Conservation (phyloP, 2,797 vertebrate species). For the Natrix natrix region DNA sequence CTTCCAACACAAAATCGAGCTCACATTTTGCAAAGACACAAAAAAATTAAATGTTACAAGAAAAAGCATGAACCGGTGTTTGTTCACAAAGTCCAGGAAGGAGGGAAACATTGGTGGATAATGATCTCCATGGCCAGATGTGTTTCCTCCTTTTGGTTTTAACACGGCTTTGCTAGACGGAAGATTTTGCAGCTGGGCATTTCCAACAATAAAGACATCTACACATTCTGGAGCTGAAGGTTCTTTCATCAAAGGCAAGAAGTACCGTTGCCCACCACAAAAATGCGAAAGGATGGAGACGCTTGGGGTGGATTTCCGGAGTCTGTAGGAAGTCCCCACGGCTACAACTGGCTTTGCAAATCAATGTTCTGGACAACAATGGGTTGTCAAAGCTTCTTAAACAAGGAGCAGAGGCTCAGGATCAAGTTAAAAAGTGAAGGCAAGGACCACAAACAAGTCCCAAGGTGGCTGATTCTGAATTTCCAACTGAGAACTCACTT, state of each 20-base stretch:
- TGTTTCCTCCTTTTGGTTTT: slow-evolving; percentile 57
- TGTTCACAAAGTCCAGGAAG: slow-evolving; percentile 65
- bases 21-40: slow-evolving; percentile 63
- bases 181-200: slow-evolving; percentile 59
- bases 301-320: slow-evolving; percentile 54
- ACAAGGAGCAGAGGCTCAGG: slow-evolving; percentile 50
- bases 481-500: slow-evolving; percentile 62
- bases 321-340: slow-evolving; percentile 69
- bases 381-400: slow-evolving; percentile 36
- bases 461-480: slow-evolving; percentile 48
- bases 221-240: slow-evolving; percentile 41
- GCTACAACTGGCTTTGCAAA: slow-evolving; percentile 59
- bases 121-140: slow-evolving; percentile 54
- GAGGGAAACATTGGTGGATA: slow-evolving; percentile 60
- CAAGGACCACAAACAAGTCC: slow-evolving; percentile 41
- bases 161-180: slow-evolving; percentile 45
- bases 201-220: slow-evolving; percentile 42
- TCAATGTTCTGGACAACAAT: slow-evolving; percentile 60
- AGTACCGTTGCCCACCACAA: slow-evolving; percentile 55
- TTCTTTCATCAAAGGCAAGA: slow-evolving; percentile 46
- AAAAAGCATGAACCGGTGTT: slow-evolving; percentile 52
- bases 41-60: slow-evolving; percentile 59
- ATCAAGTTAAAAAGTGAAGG: slow-evolving; percentile 47
- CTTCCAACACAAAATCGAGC: slow-evolving; percentile 51
- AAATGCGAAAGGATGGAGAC: slow-evolving; percentile 52